A percentile compares a stretch with the other conserved stretches of the same genome.
Conservation (phyloP, 2,888 invertebrate genomes). For the Apotomis turbidana region DNA sequence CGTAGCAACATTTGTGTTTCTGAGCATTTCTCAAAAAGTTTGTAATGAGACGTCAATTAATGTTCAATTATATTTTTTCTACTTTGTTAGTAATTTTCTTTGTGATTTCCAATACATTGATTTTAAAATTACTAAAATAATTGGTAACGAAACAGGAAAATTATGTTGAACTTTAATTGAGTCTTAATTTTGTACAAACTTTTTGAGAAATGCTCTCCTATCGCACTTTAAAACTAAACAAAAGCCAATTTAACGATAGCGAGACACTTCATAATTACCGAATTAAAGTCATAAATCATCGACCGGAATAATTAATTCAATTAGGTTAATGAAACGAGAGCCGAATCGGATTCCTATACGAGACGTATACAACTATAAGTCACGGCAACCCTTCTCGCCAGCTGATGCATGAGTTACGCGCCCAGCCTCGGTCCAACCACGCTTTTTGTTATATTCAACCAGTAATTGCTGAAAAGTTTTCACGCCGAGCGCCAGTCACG, state of each 20-base stretch:
- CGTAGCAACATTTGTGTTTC: too few relatives aligned
- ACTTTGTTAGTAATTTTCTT: too few relatives aligned
- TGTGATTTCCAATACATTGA: too few relatives aligned
- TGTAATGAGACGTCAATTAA: too few relatives aligned
- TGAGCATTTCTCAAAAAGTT: too few relatives aligned
- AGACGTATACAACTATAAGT: slow-evolving; percentile 77
- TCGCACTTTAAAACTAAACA: not conserved
- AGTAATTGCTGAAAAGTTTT: slow-evolving; percentile 84
- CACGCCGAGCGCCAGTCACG: slow-evolving; percentile 80
- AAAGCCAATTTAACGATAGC: not conserved
- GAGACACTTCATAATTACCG: slow-evolving; percentile 29
- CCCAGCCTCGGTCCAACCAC: slow-evolving; percentile 69
- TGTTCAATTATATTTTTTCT: too few relatives aligned
- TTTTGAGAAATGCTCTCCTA: too few relatives aligned
- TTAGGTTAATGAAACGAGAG: slow-evolving; percentile 71
- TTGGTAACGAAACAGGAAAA: too few relatives aligned
- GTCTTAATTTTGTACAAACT: too few relatives aligned
- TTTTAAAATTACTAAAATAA: too few relatives aligned
- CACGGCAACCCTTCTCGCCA: slow-evolving; percentile 74
- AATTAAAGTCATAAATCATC: slow-evolving; percentile 32
- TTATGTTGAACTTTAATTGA: too few relatives aligned
- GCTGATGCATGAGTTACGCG: slow-evolving; percentile 56
- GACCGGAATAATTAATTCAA: slow-evolving; percentile 50
- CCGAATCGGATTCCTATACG: slow-evolving; percentile 71
- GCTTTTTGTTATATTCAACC: slow-evolving; percentile 82